These are phyloP conservation scores for Dascillus cervinus DNA, from an alignment of 2,888 invertebrate genomes.

Conservation along the genomic window DNA sequence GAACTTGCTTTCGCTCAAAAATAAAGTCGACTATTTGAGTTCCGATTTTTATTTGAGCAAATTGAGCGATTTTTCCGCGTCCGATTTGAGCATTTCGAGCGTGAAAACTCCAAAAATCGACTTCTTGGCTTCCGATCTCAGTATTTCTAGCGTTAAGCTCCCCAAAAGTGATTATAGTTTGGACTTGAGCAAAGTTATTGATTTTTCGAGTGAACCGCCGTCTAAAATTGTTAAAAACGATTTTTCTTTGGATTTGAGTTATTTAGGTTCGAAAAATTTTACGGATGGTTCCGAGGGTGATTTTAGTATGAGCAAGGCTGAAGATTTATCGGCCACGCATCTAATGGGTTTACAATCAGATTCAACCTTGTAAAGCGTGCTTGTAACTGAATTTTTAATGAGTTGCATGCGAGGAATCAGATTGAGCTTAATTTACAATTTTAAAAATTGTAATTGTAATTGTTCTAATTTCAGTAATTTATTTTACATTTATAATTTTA, in stretches of 20 bases:
- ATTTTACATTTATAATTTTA: no score
- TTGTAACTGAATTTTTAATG: no score
- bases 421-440: no score
- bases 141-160: constrained; percentile 40
- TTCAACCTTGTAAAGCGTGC: no score
- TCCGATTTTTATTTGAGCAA: constrained; percentile 40
- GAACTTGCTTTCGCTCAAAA: constrained; percentile 43
- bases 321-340: constrained; percentile 14
- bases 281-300: constrained; percentile 23
- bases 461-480: no score
- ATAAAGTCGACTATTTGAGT: constrained; percentile 43
- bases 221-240: constrained; percentile 53
- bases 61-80: constrained; percentile 30
- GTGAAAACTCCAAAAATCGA: constrained; percentile 45
- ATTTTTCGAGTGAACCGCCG: constrained; percentile 42
- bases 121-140: constrained; percentile 41
- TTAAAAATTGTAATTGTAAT: no score
- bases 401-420: no score
- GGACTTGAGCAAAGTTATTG: constrained; percentile 28
- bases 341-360: no score
- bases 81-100: constrained; percentile 28
- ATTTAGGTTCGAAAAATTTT: constrained; percentile 37
- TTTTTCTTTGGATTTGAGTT: constrained; percentile 44
- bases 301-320: constrained; percentile 22
- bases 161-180: constrained; percentile 34